Evolutionary conservation across 2,113 vertebrate species (phyloP).

Genomic region (Epinephelus moara): DNA sequence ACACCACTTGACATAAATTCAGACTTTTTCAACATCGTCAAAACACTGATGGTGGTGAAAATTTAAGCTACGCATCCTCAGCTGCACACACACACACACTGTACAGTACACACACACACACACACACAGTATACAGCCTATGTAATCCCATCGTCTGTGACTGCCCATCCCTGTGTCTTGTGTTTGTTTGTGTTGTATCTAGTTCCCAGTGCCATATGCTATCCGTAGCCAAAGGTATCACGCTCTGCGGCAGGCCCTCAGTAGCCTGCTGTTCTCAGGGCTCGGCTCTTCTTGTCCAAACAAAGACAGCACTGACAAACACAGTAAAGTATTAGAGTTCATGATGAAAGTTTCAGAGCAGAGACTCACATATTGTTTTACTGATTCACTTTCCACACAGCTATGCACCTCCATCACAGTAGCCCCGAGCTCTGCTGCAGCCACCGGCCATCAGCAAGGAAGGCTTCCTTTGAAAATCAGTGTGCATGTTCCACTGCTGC

Average conservation of each 20-base stretch:
- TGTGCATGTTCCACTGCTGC: background rate
- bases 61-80: background rate
- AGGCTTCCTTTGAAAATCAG: constrained; percentile 17
- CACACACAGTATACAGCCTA: constrained; percentile 23
- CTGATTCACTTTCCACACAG: constrained; percentile 42
- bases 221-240: constrained; percentile 56
- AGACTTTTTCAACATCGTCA: constrained; percentile 1
- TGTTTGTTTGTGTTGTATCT: constrained; percentile 78
- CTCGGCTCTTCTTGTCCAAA: constrained; percentile 66
- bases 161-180: constrained; percentile 57
- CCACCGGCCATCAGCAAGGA: background rate
- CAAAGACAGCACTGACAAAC: constrained; percentile 70
- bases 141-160: constrained; percentile 69
- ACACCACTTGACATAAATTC: background rate
- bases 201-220: constrained; percentile 75
- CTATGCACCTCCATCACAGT: constrained; percentile 5
- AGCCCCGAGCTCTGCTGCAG: constrained; percentile 19
- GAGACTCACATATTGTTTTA: constrained; percentile 56
- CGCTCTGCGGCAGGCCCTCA: constrained; percentile 63
- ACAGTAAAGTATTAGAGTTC: constrained; percentile 45
- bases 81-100: background rate
- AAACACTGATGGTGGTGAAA: constrained; percentile 16
- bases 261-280: constrained; percentile 76
- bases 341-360: constrained; percentile 56
- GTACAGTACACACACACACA: background rate